Conservation (phyloP, 2,888 invertebrate genomes). For the Torymus aiolomorphi region DNA sequence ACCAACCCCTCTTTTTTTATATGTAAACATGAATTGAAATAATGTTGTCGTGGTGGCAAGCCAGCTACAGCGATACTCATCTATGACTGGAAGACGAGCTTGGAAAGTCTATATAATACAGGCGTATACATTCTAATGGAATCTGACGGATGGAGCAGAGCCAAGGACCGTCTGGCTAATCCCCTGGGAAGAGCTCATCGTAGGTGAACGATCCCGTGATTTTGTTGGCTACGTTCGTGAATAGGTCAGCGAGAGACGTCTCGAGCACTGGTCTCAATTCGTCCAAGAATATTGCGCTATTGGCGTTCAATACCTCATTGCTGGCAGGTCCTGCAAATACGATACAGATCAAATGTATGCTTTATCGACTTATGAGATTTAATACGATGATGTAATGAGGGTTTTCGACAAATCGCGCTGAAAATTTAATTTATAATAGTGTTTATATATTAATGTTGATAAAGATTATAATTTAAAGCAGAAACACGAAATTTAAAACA, state of each 20-base stretch:
- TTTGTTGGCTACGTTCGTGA: constrained; percentile 83
- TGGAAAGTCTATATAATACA: constrained; percentile 13
- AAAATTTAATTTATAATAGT: too few relatives aligned
- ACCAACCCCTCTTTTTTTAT: not conserved
- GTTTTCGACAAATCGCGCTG: too few relatives aligned
- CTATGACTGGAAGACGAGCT: too few relatives aligned
- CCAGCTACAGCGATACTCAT: too few relatives aligned
- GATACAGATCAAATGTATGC: too few relatives aligned
- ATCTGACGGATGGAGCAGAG: not conserved
- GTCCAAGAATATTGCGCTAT: constrained; percentile 81
- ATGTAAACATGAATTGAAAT: not conserved
- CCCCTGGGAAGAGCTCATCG: constrained; percentile 81
- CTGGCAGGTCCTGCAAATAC: constrained; percentile 79
- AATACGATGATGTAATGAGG: not conserved
- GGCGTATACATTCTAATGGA: not conserved
- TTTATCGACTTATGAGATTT: too few relatives aligned
- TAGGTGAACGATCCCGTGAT: constrained; percentile 83
- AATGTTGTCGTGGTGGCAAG: not conserved
- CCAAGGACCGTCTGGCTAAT: constrained; percentile 55
- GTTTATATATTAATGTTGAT: too few relatives aligned
- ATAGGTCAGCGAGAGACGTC: constrained; percentile 80
- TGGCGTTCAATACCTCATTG: constrained; percentile 82
- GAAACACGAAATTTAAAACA: too few relatives aligned
- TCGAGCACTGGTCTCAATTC: constrained; percentile 83
- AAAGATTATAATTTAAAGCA: too few relatives aligned